These are phyloP conservation scores for Nymphicus hollandicus DNA, from an alignment of 2,113 vertebrate genomes.

Conservation along the genomic window DNA sequence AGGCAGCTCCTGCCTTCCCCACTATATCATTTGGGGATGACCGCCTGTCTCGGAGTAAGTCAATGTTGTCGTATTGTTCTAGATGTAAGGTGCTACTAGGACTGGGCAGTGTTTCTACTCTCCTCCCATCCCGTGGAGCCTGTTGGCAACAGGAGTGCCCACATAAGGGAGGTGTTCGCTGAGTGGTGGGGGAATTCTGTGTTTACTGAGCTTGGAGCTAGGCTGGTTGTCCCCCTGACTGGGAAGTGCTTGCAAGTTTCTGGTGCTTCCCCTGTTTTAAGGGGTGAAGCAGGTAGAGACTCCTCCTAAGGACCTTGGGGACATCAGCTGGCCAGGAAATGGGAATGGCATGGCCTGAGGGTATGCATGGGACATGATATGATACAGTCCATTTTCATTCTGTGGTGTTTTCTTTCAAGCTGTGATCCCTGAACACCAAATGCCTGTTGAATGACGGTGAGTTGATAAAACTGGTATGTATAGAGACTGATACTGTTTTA, in stretches of 20 bases:
- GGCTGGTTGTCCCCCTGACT: neutral
- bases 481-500: neutral
- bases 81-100: neutral
- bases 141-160: neutral
- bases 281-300: neutral
- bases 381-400: neutral
- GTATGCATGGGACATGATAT: accelerated
- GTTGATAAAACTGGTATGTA: neutral
- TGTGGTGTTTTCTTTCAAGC: neutral
- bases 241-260: neutral
- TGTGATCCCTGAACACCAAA: neutral
- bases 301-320: neutral
- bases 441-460: neutral
- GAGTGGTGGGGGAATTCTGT: accelerated
- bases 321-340: neutral
- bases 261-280: neutral
- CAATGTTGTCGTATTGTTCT: neutral
- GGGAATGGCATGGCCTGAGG: neutral
- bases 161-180: neutral
- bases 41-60: neutral
- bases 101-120: neutral
- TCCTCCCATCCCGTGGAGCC: neutral
- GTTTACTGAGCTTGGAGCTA: neutral
- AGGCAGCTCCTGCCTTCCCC: neutral
- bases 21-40: neutral